Base-by-base conservation (phyloP, 2,888 invertebrate genomes). In the Ichneumoninae sp. region DNA sequence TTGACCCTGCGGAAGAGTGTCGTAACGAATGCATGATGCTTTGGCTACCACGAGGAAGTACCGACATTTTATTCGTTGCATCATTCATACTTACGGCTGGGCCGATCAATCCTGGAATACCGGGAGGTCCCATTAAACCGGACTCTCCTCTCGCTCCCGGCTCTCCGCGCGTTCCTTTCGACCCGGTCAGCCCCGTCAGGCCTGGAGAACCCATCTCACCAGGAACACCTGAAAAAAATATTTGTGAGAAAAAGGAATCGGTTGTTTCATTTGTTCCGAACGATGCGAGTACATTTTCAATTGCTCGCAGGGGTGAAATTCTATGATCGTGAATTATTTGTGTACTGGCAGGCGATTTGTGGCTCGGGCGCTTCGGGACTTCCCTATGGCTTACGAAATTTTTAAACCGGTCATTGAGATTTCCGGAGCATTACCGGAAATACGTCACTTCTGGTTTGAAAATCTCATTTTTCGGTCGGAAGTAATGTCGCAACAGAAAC, bases 131-230 rank as follows among this genome's bases (percentile, higher is more conserved):
- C 93, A 95, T 95, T 77, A 96, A 94, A 30, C 97, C 97, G 47
- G 94, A 91, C 88, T 97, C 97, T 76, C 97, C 97, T 92, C 97
- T 95, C n/a, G 95, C 93, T 7, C 98, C 98, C 60, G 96, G 94
- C 92, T 97, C 97, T 26, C 97, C 97, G 85, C 97, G 95, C 8
- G 95, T 95, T 26, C 97, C 97, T 91, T 97, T 97, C 1, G 95
- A 94, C 44, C 98, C 97, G 7, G 95, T 94, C 84, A 96, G 93
- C 30, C 96, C 96, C 63, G 94, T 93, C 57, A 94, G 91, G 7
- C 97, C 96, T 85, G 95, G 95, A 8, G 94, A 93, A 1, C 97
- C 97, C 50, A 94, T 91, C 86, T 96, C 96, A 75, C 97, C 97
- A 76, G 95, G 95, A 66, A 94, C 94, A 84, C 96, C 96, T 94